Evolutionary conservation across 2,888 invertebrate species (phyloP), one percentile per base, ranked within the genome.

Genomic region (Volucella inanis): DNA sequence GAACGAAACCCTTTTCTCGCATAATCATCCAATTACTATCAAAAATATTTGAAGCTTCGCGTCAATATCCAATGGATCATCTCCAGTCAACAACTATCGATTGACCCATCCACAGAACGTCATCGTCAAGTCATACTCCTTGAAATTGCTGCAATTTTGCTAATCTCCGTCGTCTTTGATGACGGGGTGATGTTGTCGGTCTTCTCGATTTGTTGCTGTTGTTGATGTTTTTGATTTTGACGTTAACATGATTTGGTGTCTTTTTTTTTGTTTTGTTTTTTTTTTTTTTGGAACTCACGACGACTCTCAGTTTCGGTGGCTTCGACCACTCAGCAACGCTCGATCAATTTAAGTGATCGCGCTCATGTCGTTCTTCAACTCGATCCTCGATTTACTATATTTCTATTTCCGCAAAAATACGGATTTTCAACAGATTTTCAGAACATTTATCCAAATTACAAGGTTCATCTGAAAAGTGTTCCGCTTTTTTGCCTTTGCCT

Each of bases 371-470:
- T 54, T 54, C 59, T 45, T 31, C 3, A 49, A 22, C 31, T 31
- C 54, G 22, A 43, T 72, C 57, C 18, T 49, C 18, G 78, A 41
- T 61, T 81, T 81, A n/a, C n/a, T n/a, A n/a, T n/a, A 57, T 52
- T 41, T 81, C 68, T 71, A 81, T 85, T 85, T 85, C 85, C 85
- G 85, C 81, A 76, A 72, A 55, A 49, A 31, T 31, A 6, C 31
- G 31, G 31, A 54, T 50, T 64, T 62, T 75, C 45, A 41, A 55
- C 43, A 67, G 22, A 61, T 71, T 84, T 70, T 67, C 31, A 41
- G 50, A 75, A 81, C 62, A 85, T 85, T 85, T 85, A 85, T 72
- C 81, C 55, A 85, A 85, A 85, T 85, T 85, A 85, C 72, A 85
- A 22, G 76, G 31, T 31, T 31, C 31, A 31, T 31, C 31, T 6